Base-by-base conservation (phyloP, 2,888 invertebrate genomes). In the Archaeoteleia sp. region DNA sequence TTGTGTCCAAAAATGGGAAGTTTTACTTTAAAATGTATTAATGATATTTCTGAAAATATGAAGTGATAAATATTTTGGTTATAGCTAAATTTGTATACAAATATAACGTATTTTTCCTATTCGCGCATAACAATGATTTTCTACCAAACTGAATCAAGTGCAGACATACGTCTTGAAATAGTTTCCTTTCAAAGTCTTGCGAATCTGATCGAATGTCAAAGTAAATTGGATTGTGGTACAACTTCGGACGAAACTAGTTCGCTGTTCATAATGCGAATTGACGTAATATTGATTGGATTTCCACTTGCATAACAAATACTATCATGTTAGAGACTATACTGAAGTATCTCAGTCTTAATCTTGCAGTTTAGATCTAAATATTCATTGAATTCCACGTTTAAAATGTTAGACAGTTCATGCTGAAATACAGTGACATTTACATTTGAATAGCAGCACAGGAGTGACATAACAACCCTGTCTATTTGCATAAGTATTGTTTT, bases 121-220 rank as follows among this genome's bases (percentile, higher is more conserved):
- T 34, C 17, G 17, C 53, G 9, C 25, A 23, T 43, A 60, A 43
- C 46, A 40, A 46, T 53, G 45, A 61, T 13, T 39, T 20, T 14
- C 32, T 42, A 42, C 39, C 14, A 54, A 62, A 54, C 30, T 42
- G 35, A 10, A 62, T 48, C 42, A 48, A 54, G 40, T 30, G 34
- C 13, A 53, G 46, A 53, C 40, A 39, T 45, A 23, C 37, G 42
- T 43, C 53, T 45, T 29, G 30, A 17, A 8, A 30, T 34, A 53
- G 48, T 34, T 48, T 40, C 53, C 46, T 54, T 48, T 35, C 37
- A 48, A 27, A 54, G 20, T 55, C 48, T 48, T 37, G 55, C 30
- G 37, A 48, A 55, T 63, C 55, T 55, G 62, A 63, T 63, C 48
- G 43, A 37, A 55, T 55, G 55, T 63, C 55, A 55, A 42, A 55